phyloP scores from a whole-genome alignment of 2,113 vertebrate genomes.

The Pongo pygmaeus region DNA sequence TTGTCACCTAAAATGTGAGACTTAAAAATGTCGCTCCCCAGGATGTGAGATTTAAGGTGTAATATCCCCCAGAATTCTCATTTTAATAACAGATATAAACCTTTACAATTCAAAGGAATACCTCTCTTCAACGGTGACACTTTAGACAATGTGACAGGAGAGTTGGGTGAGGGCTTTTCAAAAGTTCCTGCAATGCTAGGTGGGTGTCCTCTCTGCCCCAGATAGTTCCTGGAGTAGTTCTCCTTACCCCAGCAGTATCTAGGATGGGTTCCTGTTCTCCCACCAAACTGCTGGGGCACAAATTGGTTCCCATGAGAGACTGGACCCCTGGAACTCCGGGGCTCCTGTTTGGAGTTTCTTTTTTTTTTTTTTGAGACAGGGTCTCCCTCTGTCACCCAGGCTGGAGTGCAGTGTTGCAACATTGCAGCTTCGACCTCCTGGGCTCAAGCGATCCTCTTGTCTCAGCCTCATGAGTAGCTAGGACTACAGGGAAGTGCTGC shows the following conservation, averaged over 20 bases:
- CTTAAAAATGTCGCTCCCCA: not conserved
- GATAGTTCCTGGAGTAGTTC: not conserved
- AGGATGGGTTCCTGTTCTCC: not conserved
- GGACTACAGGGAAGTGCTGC: too few relatives aligned
- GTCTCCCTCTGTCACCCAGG: too few relatives aligned
- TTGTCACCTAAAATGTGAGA: not conserved
- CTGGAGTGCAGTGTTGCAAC: too few relatives aligned
- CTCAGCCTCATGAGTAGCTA: too few relatives aligned
- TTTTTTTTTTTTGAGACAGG: too few relatives aligned
- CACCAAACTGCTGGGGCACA: not conserved
- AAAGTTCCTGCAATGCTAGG: not conserved
- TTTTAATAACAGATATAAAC: not conserved
- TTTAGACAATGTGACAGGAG: not conserved
- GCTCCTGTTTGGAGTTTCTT: not conserved
- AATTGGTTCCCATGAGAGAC: not conserved
- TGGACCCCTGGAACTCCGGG: too few relatives aligned
- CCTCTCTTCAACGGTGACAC: not conserved
- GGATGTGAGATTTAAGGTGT: not conserved
- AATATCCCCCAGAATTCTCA: not conserved
- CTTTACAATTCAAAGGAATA: not conserved
- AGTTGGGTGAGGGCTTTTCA: not conserved
- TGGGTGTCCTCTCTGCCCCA: not conserved
- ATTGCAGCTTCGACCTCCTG: too few relatives aligned
- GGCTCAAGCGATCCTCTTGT: too few relatives aligned
- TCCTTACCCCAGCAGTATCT: rapidly evolving